Percentiles rank a stretch among this genome's conserved stretches.
Evolutionary conservation across 2,113 vertebrate genomes (phyloP).

Genomic region (Manacus vitellinus): DNA sequence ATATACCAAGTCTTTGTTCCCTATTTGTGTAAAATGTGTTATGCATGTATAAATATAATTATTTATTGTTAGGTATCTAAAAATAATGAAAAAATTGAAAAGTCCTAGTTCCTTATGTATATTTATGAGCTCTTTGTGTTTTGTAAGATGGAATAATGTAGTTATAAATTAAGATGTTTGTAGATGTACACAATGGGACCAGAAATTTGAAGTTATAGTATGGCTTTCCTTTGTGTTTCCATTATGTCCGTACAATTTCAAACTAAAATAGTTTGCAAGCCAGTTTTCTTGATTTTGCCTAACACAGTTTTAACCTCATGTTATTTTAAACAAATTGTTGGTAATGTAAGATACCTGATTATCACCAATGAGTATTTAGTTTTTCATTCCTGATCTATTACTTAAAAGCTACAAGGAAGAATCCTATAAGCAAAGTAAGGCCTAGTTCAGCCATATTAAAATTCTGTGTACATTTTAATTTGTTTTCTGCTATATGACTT

Average conservation of each 20-base stretch:
- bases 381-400: neutral
- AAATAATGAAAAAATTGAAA: neutral
- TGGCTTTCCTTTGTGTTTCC: neutral
- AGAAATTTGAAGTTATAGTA: neutral
- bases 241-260: neutral
- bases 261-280: neutral
- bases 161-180: neutral
- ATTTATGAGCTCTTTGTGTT: neutral
- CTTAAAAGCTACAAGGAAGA: neutral
- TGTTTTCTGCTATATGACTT: constrained; percentile 61
- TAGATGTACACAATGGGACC: neutral
- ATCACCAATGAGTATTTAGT: neutral
- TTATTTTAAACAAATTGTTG: neutral
- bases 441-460: constrained; percentile 64
- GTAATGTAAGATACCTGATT: neutral
- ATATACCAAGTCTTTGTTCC: neutral
- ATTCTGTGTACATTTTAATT: constrained; percentile 73
- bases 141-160: neutral
- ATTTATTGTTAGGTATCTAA: neutral
- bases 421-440: constrained; percentile 16
- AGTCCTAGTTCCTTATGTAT: neutral
- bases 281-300: neutral
- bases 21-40: neutral
- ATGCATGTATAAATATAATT: neutral
- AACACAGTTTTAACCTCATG: neutral